These are phyloP conservation scores for Probosciger aterrimus DNA, from an alignment of 2,113 vertebrate genomes.

Conservation along the genomic window DNA sequence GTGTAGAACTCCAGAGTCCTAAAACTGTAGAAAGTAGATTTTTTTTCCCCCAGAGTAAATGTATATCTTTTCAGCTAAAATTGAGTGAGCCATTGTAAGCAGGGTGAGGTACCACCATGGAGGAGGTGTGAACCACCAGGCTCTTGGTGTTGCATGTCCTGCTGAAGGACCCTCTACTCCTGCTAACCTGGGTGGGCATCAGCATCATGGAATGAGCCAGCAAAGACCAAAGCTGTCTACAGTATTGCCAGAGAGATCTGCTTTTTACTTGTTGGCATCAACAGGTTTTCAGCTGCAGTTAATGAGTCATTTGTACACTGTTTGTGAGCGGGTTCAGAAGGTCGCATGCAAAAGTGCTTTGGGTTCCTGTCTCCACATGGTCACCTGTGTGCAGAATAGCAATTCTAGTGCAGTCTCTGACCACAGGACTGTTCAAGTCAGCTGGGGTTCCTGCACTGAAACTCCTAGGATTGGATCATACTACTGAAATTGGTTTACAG, in stretches of 20 bases:
- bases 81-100: background rate
- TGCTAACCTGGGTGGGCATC: too few relatives aligned
- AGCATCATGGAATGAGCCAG: rapidly evolving
- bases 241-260: background rate
- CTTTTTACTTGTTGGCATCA: background rate
- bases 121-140: background rate
- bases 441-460: background rate
- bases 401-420: background rate
- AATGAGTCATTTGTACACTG: background rate
- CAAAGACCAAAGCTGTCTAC: too few relatives aligned
- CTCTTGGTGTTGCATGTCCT: too few relatives aligned
- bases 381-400: background rate
- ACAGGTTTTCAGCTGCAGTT: background rate
- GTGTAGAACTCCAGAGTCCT: background rate
- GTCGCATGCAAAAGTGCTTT: background rate
- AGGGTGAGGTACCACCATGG: too few relatives aligned
- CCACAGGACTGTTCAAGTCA: background rate
- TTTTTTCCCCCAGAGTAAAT: background rate
- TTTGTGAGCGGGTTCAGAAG: background rate
- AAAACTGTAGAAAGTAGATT: background rate
- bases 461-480: background rate
- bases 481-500: background rate
- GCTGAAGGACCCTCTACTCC: background rate
- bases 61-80: background rate
- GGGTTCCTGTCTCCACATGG: background rate